Conservation (phyloP, 2,888 invertebrate species). For the Drosophila histrio region DNA sequence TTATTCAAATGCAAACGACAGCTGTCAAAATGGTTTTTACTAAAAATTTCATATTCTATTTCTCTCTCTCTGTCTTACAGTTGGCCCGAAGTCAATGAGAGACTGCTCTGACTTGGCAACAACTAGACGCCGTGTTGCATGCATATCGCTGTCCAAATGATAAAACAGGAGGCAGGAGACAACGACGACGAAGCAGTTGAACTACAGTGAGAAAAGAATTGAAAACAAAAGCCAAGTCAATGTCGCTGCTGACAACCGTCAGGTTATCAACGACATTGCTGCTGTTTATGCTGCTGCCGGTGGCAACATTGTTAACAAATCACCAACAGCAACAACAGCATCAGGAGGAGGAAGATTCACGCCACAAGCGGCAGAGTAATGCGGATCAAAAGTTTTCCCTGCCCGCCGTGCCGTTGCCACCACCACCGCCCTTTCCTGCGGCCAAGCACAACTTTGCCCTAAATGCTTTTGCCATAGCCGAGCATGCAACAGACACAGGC, state of each 20-base stretch:
- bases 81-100: conserved; percentile 50
- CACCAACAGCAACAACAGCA: conserved; percentile 21
- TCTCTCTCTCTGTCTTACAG: conserved; percentile 29
- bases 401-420: conserved; percentile 79
- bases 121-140: conserved; percentile 18
- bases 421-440: conserved; percentile 76
- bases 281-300: conserved; percentile 49
- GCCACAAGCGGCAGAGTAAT: conserved; percentile 41
- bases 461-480: conserved; percentile 65
- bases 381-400: conserved; percentile 73
- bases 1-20: conserved; percentile 81
- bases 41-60: conserved; percentile 60
- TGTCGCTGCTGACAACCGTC: conserved; percentile 64
- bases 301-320: conserved; percentile 43
- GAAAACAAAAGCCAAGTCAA: conserved; percentile 64
- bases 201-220: conserved; percentile 12
- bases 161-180: conserved; percentile 31
- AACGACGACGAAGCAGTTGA: conserved; percentile 24
- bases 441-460: conserved; percentile 67
- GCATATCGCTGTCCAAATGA: conserved; percentile 55
- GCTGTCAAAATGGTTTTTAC: conserved; percentile 73
- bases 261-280: conserved; percentile 64
- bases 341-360: conserved; percentile 21
- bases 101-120: conserved; percentile 29
- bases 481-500: conserved; percentile 18